These are phyloP conservation scores for Chrysomela aeneicollis DNA, from an alignment of 2,888 invertebrate genomes.

Conservation along the genomic window DNA sequence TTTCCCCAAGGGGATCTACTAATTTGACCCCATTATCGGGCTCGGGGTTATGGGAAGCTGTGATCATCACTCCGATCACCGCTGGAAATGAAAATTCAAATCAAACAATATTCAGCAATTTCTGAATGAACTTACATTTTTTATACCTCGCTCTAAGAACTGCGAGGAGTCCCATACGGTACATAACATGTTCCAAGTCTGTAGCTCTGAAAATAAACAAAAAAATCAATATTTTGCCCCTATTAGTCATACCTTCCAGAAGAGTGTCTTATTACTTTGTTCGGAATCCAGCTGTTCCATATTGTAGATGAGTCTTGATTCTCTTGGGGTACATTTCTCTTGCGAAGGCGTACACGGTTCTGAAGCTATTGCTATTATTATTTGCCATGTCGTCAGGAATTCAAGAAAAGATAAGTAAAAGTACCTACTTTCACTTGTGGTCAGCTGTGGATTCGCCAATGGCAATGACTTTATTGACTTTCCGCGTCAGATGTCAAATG, in stretches of 20 bases:
- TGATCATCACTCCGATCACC: constrained; percentile 97
- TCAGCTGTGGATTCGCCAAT: constrained; percentile 8
- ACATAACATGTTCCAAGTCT: constrained; percentile 88
- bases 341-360: constrained; percentile 79
- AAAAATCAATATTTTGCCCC: constrained; percentile 30
- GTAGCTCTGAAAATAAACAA: constrained; percentile 72
- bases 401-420: constrained; percentile 12
- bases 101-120: constrained; percentile 1
- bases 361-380: constrained; percentile 53
- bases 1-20: constrained; percentile 95
- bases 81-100: constrained; percentile 60
- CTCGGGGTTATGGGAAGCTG: constrained; percentile 97
- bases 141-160: constrained; percentile 85
- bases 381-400: constrained; percentile 46
- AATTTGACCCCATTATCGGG: constrained; percentile 97
- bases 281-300: constrained; percentile 88
- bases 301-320: constrained; percentile 72
- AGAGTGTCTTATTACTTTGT: constrained; percentile 71
- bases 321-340: constrained; percentile 80
- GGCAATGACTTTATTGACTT: background rate
- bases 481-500: constrained; percentile 2
- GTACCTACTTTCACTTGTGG: constrained; percentile 15
- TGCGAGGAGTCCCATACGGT: constrained; percentile 92
- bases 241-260: constrained; percentile 33
- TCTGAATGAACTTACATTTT: constrained; percentile 67